Conservation (phyloP, 2,797 vertebrate species). For the Sardinella longiceps region DNA sequence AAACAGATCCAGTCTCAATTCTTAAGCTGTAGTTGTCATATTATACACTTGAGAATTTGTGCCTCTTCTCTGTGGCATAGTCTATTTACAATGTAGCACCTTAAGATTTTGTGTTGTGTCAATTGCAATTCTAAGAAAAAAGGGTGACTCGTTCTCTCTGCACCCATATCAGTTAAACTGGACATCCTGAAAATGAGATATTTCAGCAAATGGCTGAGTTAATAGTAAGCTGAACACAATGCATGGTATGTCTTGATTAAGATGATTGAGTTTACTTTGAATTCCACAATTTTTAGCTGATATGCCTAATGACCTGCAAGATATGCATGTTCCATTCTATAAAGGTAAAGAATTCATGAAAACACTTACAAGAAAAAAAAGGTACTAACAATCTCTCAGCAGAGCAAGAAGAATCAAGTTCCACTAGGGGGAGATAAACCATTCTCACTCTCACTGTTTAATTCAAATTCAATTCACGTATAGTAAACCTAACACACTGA, state of each 20-base stretch:
- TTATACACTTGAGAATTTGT: background rate
- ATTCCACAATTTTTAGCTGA: background rate
- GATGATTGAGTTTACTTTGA: background rate
- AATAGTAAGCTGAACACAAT: background rate
- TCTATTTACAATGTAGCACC: background rate
- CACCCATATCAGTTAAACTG: background rate
- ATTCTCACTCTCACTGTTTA: background rate
- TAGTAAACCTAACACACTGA: conserved; percentile 4
- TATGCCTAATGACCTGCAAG: background rate
- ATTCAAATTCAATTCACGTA: conserved; percentile 19
- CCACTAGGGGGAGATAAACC: conserved; percentile 21
- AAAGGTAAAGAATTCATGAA: background rate
- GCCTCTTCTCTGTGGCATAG: background rate
- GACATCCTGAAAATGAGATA: background rate
- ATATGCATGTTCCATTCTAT: background rate
- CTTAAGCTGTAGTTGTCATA: conserved; percentile 4
- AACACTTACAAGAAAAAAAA: background rate
- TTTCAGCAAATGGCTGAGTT: background rate
- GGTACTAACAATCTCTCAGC: background rate
- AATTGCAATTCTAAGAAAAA: background rate
- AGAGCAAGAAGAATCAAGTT: background rate
- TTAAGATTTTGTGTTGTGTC: background rate
- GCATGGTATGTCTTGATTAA: background rate
- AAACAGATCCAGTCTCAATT: conserved; percentile 26
- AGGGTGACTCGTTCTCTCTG: background rate